Base-by-base conservation (phyloP, 2,888 invertebrate genomes). In the Tanytarsus gracilentus region DNA sequence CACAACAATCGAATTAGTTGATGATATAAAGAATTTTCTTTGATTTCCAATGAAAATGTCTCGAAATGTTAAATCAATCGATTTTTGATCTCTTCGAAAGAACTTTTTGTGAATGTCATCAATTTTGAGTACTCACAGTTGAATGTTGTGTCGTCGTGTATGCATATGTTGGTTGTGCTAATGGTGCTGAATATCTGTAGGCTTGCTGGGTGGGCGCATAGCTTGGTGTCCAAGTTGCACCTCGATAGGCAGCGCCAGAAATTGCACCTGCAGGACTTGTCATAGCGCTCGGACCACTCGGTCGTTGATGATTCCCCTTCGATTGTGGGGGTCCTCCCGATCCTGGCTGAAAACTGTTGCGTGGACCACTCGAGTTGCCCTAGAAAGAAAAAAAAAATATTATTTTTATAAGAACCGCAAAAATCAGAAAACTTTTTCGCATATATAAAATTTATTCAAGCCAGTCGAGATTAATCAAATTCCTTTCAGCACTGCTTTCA, bases 141-240 rank as follows among this genome's bases (percentile, higher is more conserved):
- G 74, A 72, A 66, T 74, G 73, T 66, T 73, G 74, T 65, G 74
- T 72, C 66, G 72, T 74, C 65, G 74, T 72, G 66, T 73, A 74
- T 64, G 74, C 72, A 64, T 74, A 71, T 67, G 74, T 73, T 55
- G 74, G 71, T 67, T 72, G 74, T 65, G 73, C 73, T 66, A 74
- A 67, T 63, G 74, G 74, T 50, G 74, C 70, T 64, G 74, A 71
- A 66, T 74, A 74, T 66, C 74, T 70, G 66, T 73, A 74, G 63
- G 73, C 69, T 63, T 69, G 72, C 67, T 73, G 72, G 63, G 71
- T 69, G 62, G 73, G 71, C 66, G 73, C 71, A 67, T 74, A 74
- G 56, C 71, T 74, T 67, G 73, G 74, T 72, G 72, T 68, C 70
- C 70, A 64, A 73, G 72, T 66, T 7, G 48, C 48, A 33, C 72